Conservation (phyloP, 2,888 invertebrate genomes). For the Cataglyphis altisquamis region DNA sequence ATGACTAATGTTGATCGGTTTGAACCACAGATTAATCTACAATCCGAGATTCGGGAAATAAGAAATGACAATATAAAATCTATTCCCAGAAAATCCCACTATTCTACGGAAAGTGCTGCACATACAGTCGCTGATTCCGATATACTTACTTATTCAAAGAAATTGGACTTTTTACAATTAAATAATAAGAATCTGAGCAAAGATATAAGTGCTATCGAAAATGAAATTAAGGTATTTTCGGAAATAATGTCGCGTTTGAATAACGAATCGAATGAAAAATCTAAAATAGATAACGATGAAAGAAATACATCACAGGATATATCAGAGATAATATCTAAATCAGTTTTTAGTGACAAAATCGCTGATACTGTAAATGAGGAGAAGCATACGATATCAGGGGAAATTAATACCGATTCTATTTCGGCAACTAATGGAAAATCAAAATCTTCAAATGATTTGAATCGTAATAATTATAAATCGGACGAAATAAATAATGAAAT, state of each 20-base stretch:
- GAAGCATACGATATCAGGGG: neutral
- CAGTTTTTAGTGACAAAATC: constrained; percentile 57
- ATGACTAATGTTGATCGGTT: constrained; percentile 52
- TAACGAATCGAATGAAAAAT: constrained; percentile 79
- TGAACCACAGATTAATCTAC: constrained; percentile 25
- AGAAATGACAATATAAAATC: constrained; percentile 39
- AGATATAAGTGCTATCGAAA: constrained; percentile 83
- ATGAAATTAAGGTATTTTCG: constrained; percentile 82
- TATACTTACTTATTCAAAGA: constrained; percentile 72
- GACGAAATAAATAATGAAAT: constrained; percentile 66
- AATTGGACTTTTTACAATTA: constrained; percentile 79
- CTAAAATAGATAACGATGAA: constrained; percentile 66
- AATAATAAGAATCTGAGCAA: constrained; percentile 83
- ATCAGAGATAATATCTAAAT: constrained; percentile 74
- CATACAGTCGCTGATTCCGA: constrained; percentile 52
- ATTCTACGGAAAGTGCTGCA: constrained; percentile 7
- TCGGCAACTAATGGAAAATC: constrained; percentile 44
- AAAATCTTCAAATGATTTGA: constrained; percentile 39
- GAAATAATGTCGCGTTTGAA: constrained; percentile 83
- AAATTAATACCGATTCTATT: constrained; percentile 10
- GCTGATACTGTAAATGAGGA: constrained; percentile 17
- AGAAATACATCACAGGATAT: constrained; percentile 78
- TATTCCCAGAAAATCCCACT: constrained; percentile 31
- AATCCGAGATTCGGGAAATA: constrained; percentile 36
- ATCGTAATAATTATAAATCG: constrained; percentile 52